Conservation (phyloP, 2,797 vertebrate species). For the Rhinoraja longicauda region DNA sequence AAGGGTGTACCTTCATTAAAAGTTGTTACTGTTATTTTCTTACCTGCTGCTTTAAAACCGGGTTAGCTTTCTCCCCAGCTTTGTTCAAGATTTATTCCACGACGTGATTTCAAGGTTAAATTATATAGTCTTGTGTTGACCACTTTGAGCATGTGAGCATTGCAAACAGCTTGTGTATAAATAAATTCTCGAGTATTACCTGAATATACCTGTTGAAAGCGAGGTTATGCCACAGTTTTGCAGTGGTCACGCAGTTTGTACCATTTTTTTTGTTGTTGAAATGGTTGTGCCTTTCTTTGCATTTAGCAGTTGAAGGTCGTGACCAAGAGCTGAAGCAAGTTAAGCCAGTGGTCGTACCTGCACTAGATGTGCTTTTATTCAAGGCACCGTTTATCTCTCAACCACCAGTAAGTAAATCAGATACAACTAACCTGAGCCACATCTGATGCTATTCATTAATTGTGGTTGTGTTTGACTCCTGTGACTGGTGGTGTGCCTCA, state of each 20-base stretch:
- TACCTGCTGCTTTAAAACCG: no score
- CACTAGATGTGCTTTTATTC: constrained; percentile 52
- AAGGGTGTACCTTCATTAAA: not conserved
- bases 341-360: constrained; percentile 58
- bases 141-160: not conserved
- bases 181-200: not conserved
- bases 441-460: not conserved
- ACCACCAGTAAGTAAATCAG: not conserved
- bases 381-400: constrained; percentile 58
- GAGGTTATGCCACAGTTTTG: not conserved
- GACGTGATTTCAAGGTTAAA: not conserved
- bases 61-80: not conserved
- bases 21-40: no score
- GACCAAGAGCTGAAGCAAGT: constrained; percentile 56
- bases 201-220: not conserved
- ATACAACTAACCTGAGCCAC: not conserved
- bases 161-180: not conserved
- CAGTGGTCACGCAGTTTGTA: not conserved
- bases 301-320: constrained; percentile 51
- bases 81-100: not conserved
- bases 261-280: not conserved
- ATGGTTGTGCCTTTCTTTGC: constrained; percentile 36
- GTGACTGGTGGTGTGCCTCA: no score
- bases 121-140: not conserved
- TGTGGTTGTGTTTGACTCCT: not conserved